A percentile compares a stretch with the other conserved stretches of the same genome.
Evolutionary conservation across 2,113 vertebrate species (phyloP).

Genomic region (Datnioides undecimradiatus): DNA sequence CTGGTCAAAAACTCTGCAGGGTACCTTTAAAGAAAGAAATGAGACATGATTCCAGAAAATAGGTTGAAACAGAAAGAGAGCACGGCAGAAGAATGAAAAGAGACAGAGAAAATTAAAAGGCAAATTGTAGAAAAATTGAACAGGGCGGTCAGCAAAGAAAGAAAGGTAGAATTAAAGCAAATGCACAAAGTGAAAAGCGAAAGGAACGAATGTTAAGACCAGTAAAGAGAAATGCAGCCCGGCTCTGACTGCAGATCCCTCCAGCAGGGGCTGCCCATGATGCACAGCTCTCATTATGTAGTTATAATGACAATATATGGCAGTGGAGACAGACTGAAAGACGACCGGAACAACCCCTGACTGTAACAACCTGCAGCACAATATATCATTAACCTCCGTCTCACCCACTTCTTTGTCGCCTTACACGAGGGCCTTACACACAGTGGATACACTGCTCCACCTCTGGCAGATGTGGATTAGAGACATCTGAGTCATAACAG

Average conservation of each 20-base stretch:
- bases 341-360: constrained; percentile 9
- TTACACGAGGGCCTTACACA: neutral
- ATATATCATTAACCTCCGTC: constrained; percentile 46
- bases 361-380: constrained; percentile 26
- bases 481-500: constrained; percentile 27
- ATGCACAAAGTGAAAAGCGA: neutral
- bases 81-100: neutral
- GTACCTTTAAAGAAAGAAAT: neutral
- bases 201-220: neutral
- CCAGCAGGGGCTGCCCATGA: constrained; percentile 6
- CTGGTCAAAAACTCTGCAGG: neutral
- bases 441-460: neutral
- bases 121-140: neutral
- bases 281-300: neutral
- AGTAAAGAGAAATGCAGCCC: neutral
- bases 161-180: neutral
- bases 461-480: neutral
- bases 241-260: neutral
- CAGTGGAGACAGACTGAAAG: constrained; percentile 7
- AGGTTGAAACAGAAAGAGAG: neutral
- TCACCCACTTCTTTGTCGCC: constrained; percentile 10
- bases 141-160: neutral
- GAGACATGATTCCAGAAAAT: neutral
- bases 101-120: too few relatives aligned
- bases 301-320: constrained; percentile 29